Evolutionary conservation across 53 echinoderm and acorn worm genomes (phyloP).

Genomic region (Holothuria leucospilota): DNA sequence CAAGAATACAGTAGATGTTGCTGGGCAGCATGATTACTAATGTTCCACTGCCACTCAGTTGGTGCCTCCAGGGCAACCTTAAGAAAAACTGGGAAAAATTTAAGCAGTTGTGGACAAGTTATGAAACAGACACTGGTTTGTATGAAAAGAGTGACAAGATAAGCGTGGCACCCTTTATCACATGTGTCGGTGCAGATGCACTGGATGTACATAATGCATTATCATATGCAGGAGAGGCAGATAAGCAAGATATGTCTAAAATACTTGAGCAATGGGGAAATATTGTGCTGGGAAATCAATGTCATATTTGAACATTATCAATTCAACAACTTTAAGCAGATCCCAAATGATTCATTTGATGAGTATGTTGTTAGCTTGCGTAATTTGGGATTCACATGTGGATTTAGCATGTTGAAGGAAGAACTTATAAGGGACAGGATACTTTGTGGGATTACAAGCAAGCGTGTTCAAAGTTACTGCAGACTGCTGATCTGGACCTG

Average conservation of each 20-base stretch:
- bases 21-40: neutral
- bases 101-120: constrained; percentile 63
- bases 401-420: constrained; percentile 41
- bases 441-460: constrained; percentile 49
- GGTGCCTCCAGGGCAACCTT: constrained; percentile 1
- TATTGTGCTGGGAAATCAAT: constrained; percentile 32
- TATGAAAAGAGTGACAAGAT: constrained; percentile 36
- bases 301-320: constrained; percentile 58
- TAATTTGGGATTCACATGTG: constrained; percentile 60
- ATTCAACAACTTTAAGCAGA: constrained; percentile 63
- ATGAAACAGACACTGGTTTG: constrained; percentile 63
- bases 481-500: constrained; percentile 28
- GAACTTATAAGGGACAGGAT: constrained; percentile 64
- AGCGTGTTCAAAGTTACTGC: constrained; percentile 24
- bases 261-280: constrained; percentile 58
- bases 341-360: constrained; percentile 46
- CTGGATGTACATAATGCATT: constrained; percentile 62
- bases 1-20: constrained; percentile 10
- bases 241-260: constrained; percentile 35
- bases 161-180: constrained; percentile 64
- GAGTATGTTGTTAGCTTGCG: constrained; percentile 56
- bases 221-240: constrained; percentile 56
- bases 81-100: constrained; percentile 61
- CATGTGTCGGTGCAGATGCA: constrained; percentile 64
- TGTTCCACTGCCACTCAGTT: neutral